Evolutionary conservation across 2,113 vertebrate genomes (phyloP), one percentile per base, ranked within the genome.

Genomic region (Serilophus lunatus): DNA sequence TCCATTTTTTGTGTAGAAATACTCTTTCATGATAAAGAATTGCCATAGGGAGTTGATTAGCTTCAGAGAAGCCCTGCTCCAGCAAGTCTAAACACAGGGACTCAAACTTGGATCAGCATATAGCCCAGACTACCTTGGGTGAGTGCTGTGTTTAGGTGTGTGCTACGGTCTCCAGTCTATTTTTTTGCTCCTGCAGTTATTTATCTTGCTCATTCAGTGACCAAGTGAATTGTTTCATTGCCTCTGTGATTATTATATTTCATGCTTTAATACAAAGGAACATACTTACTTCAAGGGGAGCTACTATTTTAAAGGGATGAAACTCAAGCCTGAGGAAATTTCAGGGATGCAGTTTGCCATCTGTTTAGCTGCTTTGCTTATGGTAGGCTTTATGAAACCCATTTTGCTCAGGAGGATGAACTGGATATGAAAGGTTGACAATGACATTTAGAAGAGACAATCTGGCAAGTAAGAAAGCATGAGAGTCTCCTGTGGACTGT

Each of bases 391-490:
- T 96, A 78, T 49, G 88, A 78, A 95, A 86, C 14, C 56, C 47
- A 12, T 90, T 93, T 90, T 74, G 60, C 77, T 94, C 88, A 68
- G 70, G 83, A 90, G 92, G 86, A 36, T 76, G 88, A 90, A 82
- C 76, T 90, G 69, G 82, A 72, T 82, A 69, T 81, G 69, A 93
- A 51, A 75, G 80, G 88, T 68, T 92, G 90, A 88, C 90, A 93
- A 10, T 84, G 82, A 83, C 88, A 93, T 93, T 95, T 96, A 88
- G 80, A 93, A 94, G 72, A 96, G 90, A 83, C 72, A 82, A 69
- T 78, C 56, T 95, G 92, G 82, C 60, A 88, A 95, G 82, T 72
- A 68, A 88, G 70, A 82, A 88, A 92, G 65, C 49, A 28, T 13
- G 40, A 71, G 28, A 84, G 53, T 92, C 80, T 93, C 90, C 82